Conservation (phyloP, 2,797 vertebrate genomes). For the Bovichtus diacanthus region DNA sequence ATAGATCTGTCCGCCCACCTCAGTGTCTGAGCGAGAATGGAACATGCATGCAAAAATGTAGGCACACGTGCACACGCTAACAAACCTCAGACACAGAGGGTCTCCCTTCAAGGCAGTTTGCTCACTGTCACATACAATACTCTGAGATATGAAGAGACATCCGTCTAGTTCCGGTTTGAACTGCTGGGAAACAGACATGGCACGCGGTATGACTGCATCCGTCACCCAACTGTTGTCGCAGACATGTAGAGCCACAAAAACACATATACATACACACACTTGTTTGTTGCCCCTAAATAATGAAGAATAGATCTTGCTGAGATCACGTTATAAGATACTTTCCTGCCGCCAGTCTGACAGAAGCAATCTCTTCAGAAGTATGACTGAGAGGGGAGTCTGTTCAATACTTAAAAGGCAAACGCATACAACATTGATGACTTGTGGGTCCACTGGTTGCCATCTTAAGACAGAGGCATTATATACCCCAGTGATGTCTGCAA, state of each 20-base stretch:
- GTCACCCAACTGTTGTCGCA: background rate
- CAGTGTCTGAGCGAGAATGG: slow-evolving; percentile 36
- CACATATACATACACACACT: slow-evolving; percentile 29
- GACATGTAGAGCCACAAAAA: slow-evolving; percentile 1
- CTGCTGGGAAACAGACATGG: slow-evolving; percentile 20
- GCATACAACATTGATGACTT: slow-evolving; percentile 77
- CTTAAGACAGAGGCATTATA: slow-evolving; percentile 14
- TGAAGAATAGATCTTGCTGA: slow-evolving; percentile 54
- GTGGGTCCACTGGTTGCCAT: slow-evolving; percentile 33
- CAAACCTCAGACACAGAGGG: background rate
- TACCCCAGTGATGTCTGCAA: slow-evolving; percentile 1
- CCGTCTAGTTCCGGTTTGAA: slow-evolving; percentile 18
- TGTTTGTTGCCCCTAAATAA: slow-evolving; percentile 67
- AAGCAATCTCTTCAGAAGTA: slow-evolving; percentile 59
- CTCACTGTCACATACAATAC: slow-evolving; percentile 49
- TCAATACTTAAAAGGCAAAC: slow-evolving; percentile 69
- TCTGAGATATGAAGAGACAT: slow-evolving; percentile 23
- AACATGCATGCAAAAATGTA: slow-evolving; percentile 45
- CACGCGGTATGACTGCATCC: background rate
- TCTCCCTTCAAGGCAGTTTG: slow-evolving; percentile 51
- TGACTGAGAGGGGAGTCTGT: slow-evolving; percentile 40
- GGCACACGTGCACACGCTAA: background rate
- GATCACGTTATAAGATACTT: slow-evolving; percentile 59
- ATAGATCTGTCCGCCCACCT: slow-evolving; percentile 56
- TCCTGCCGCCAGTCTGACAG: slow-evolving; percentile 45